Evolutionary conservation across 92 coral and sea anemone genomes (phyloP).

Genomic region (Montipora capitata): DNA sequence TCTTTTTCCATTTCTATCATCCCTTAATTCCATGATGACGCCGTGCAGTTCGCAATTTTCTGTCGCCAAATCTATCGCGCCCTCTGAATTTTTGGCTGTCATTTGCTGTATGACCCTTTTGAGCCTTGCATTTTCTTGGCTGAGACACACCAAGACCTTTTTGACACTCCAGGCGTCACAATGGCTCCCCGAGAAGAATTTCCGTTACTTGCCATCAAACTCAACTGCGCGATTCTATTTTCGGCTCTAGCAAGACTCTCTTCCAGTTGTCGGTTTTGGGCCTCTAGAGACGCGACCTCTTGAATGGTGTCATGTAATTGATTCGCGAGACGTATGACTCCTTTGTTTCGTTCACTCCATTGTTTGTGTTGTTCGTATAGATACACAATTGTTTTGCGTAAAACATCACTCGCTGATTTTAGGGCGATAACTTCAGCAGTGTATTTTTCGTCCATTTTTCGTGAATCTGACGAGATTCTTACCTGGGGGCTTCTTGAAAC

Average conservation of each 20-base stretch:
- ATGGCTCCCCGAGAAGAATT: constrained; percentile 46
- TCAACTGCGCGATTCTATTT: constrained; percentile 79
- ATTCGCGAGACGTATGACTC: constrained; percentile 63
- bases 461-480: no score
- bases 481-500: no score
- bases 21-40: constrained; percentile 65
- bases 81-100: constrained; percentile 35
- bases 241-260: constrained; percentile 77
- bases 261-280: constrained; percentile 45
- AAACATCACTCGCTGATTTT: no score
- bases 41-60: constrained; percentile 87
- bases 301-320: background rate
- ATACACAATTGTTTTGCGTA: no score
- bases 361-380: no score
- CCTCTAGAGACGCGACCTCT: constrained; percentile 35
- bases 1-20: constrained; percentile 50
- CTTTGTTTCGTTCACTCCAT: constrained; percentile 30
- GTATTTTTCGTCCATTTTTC: no score
- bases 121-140: constrained; percentile 78
- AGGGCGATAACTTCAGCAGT: no score
- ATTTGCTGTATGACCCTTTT: constrained; percentile 72
- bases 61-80: constrained; percentile 72
- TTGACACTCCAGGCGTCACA: constrained; percentile 81
- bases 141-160: constrained; percentile 74
- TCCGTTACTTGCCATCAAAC: constrained; percentile 22